A percentile compares a stretch with the other conserved stretches of the same genome.
Conservation (phyloP, 1,140 invertebrate genomes). For the Callitettix versicolor region DNA sequence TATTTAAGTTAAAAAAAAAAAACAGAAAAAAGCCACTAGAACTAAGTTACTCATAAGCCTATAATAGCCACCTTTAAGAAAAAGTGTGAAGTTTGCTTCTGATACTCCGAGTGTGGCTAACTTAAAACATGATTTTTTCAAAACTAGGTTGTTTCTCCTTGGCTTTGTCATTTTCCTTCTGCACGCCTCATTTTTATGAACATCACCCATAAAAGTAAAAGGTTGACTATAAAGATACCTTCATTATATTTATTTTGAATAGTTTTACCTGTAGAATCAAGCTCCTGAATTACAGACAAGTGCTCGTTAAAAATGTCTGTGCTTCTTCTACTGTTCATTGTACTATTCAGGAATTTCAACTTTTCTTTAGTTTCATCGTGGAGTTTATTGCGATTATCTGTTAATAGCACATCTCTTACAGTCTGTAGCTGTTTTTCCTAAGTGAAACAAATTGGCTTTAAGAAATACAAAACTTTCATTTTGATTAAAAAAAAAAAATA, state of each 20-base stretch:
- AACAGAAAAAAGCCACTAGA: too few relatives aligned
- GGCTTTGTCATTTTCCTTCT: too few relatives aligned
- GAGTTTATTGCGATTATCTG: slow-evolving; percentile 52
- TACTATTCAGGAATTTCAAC: slow-evolving; percentile 59
- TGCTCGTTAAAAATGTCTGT: slow-evolving; percentile 35
- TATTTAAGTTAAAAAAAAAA: too few relatives aligned
- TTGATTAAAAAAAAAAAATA: neutral
- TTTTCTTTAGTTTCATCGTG: slow-evolving; percentile 72
- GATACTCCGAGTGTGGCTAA: too few relatives aligned
- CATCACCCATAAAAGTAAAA: too few relatives aligned
- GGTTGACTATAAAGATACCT: too few relatives aligned
- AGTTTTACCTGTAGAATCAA: slow-evolving; percentile 48
- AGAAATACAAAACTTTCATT: neutral
- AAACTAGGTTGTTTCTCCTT: too few relatives aligned
- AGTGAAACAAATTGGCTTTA: slow-evolving; percentile 7
- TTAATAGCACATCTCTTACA: slow-evolving; percentile 59
- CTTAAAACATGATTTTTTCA: too few relatives aligned
- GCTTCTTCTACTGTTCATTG: slow-evolving; percentile 33
- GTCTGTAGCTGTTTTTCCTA: slow-evolving; percentile 62
- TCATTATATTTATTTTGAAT: neutral
- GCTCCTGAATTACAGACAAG: slow-evolving; percentile 53
- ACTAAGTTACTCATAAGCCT: too few relatives aligned
- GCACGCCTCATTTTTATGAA: too few relatives aligned
- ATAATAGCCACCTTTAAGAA: too few relatives aligned
- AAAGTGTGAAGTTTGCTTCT: too few relatives aligned